Percentiles rank a stretch among this genome's conserved stretches.
phyloP scores from a whole-genome alignment of 2,888 invertebrate species.

The Ecliptopera silaceata region DNA sequence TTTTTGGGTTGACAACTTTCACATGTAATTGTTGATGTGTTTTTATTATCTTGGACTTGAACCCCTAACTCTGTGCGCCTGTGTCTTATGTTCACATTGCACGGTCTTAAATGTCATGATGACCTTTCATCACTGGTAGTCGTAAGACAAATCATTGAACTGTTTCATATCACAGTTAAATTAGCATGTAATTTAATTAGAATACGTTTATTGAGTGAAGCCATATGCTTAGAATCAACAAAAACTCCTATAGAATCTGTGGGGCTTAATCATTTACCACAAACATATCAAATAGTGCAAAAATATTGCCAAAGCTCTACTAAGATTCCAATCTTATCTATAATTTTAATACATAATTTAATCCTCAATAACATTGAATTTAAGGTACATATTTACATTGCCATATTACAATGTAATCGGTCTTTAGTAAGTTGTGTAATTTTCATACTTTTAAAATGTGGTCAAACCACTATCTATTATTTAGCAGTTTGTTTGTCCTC shows the following conservation, averaged over 20 bases:
- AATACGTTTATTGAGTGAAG: background rate
- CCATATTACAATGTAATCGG: too few relatives aligned
- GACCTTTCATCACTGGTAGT: constrained; percentile 20
- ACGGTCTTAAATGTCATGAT: constrained; percentile 20
- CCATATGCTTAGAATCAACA: background rate
- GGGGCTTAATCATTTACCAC: too few relatives aligned
- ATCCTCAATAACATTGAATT: too few relatives aligned
- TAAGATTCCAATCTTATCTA: background rate
- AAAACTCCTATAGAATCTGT: too few relatives aligned
- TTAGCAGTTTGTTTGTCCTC: too few relatives aligned
- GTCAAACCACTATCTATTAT: too few relatives aligned
- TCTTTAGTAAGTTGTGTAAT: too few relatives aligned
- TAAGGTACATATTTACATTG: too few relatives aligned
- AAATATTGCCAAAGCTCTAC: background rate
- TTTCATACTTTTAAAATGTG: too few relatives aligned
- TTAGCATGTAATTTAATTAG: constrained; percentile 24
- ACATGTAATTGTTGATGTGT: constrained; percentile 69
- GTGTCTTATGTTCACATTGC: constrained; percentile 35
- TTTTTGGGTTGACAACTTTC: constrained; percentile 79
- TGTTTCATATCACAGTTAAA: constrained; percentile 9
- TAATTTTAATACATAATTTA: too few relatives aligned
- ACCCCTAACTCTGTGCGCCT: constrained; percentile 54
- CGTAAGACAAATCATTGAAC: constrained; percentile 11
- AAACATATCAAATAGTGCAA: background rate
- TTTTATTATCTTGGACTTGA: constrained; percentile 65